Conservation (phyloP, 2,797 vertebrate species). For the Xenentodon cancila region DNA sequence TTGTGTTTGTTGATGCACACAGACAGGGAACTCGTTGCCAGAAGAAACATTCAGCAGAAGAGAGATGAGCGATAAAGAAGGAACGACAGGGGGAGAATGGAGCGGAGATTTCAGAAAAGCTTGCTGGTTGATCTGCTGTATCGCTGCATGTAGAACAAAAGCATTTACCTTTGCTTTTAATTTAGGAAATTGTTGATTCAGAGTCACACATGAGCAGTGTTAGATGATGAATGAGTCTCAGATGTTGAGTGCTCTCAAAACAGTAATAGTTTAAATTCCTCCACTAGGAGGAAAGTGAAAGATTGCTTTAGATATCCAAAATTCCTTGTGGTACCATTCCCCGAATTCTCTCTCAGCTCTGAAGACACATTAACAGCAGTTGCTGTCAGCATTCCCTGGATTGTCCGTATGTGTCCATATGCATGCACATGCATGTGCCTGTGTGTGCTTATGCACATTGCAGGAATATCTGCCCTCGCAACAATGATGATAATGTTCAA, state of each 20-base stretch:
- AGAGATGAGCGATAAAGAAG: conserved; percentile 57
- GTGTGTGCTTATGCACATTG: conserved; percentile 37
- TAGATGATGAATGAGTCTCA: conserved; percentile 67
- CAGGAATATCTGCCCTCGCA: conserved; percentile 56
- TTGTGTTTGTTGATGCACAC: conserved; percentile 82
- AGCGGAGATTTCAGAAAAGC: conserved; percentile 55
- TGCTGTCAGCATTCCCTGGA: conserved; percentile 69
- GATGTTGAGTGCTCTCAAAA: conserved; percentile 58
- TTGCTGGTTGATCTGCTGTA: conserved; percentile 53
- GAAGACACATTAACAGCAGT: conserved; percentile 68
- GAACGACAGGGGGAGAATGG: conserved; percentile 30
- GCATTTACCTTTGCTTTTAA: conserved; percentile 39
- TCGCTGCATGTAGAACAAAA: conserved; percentile 40
- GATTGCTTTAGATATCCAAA: conserved; percentile 71
- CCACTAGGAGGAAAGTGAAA: conserved; percentile 72
- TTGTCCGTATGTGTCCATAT: conserved; percentile 45
- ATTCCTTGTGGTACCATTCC: conserved; percentile 73
- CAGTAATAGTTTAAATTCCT: conserved; percentile 60
- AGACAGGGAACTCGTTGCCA: conserved; percentile 76
- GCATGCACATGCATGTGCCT: conserved; percentile 14
- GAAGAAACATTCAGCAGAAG: conserved; percentile 76
- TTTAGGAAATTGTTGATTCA: conserved; percentile 19
- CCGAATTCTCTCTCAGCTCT: conserved; percentile 68
- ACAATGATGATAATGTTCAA: conserved; percentile 63
- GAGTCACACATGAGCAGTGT: conserved; percentile 21